phyloP scores from a whole-genome alignment of 2,888 invertebrate species.

The Orgyia antiqua region DNA sequence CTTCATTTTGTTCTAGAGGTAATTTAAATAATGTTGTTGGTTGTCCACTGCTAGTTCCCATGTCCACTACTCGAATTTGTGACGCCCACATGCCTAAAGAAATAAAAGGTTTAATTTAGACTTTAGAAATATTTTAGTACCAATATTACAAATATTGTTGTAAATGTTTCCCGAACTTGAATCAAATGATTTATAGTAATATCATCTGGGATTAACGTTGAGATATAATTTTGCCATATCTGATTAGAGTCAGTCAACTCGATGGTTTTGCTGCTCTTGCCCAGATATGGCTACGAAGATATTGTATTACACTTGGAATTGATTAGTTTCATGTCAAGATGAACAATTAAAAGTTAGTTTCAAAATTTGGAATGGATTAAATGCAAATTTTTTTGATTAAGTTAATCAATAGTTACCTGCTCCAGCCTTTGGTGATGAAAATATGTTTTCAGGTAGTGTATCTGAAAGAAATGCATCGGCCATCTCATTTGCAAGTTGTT shows the following conservation, averaged over 20 bases:
- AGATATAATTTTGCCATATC: constrained; percentile 66
- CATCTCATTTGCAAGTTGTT: constrained; percentile 97
- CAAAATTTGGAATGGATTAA: too few species aligned
- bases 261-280: constrained; percentile 60
- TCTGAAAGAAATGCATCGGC: constrained; percentile 97
- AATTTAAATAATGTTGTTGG: constrained; percentile 88
- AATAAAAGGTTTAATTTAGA: background rate
- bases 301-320: too few species aligned
- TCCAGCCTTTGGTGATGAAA: constrained; percentile 98
- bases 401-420: constrained; percentile 53
- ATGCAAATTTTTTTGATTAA: too few species aligned
- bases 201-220: constrained; percentile 73
- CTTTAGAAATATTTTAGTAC: background rate
- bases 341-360: too few species aligned
- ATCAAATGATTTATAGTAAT: constrained; percentile 63
- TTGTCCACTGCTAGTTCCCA: constrained; percentile 76
- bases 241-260: constrained; percentile 70
- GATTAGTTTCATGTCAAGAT: too few species aligned
- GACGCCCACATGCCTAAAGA: constrained; percentile 94
- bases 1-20: constrained; percentile 96
- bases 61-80: constrained; percentile 90
- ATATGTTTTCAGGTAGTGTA: constrained; percentile 94
- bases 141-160: too few species aligned
- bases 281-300: constrained; percentile 61
- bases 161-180: constrained; percentile 65